These are phyloP conservation scores for Caradrina clavipalpis DNA, from an alignment of 2,888 invertebrate genomes.

Conservation along the genomic window DNA sequence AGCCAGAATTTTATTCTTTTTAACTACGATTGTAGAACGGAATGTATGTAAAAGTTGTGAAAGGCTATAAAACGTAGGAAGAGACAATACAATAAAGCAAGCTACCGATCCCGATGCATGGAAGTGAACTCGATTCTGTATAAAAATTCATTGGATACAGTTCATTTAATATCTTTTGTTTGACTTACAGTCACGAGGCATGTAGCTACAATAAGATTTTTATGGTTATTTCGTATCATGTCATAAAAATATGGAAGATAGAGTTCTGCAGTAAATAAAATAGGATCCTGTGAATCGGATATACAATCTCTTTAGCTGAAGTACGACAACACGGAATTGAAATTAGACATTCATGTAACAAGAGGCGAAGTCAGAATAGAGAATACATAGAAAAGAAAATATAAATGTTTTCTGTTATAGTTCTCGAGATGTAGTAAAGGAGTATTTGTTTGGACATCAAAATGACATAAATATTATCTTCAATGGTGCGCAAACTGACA, in stretches of 20 bases:
- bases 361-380: background rate
- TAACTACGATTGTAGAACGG: conserved; percentile 31
- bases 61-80: conserved; percentile 65
- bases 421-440: background rate
- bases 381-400: background rate
- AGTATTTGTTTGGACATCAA: conserved; percentile 3
- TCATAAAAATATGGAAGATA: conserved; percentile 41
- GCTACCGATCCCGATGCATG: conserved; percentile 52
- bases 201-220: conserved; percentile 25
- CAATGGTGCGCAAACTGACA: conserved; percentile 22
- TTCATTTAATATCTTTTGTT: conserved; percentile 67
- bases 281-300: conserved; percentile 1
- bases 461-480: conserved; percentile 27
- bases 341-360: background rate
- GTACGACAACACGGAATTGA: background rate
- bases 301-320: conserved; percentile 27
- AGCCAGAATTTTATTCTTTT: conserved; percentile 36
- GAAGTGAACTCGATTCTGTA: conserved; percentile 60
- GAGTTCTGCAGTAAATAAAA: conserved; percentile 26
- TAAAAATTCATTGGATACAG: conserved; percentile 72
- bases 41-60: conserved; percentile 57
- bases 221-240: conserved; percentile 42
- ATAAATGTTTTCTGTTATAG: background rate
- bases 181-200: conserved; percentile 58
- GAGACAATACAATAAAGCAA: conserved; percentile 59